Evolutionary conservation across 1,140 invertebrate species (phyloP).

Genomic region (Sipha flava): DNA sequence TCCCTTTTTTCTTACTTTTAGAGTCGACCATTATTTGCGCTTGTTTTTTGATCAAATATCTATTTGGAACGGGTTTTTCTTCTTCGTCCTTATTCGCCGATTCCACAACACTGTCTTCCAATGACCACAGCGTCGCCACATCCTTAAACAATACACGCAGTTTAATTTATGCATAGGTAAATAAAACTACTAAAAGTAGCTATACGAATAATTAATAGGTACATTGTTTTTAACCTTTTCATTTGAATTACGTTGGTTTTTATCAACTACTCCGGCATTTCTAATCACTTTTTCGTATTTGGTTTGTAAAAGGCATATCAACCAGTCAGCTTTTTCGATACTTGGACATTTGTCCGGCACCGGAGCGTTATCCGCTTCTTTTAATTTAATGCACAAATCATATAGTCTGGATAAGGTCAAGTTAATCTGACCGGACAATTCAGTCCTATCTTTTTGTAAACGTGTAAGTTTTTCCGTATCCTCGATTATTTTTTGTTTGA

Average conservation of each 20-base stretch:
- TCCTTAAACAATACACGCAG: neutral
- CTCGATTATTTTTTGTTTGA: neutral
- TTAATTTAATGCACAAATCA: slow-evolving; percentile 27
- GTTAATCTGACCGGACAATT: neutral
- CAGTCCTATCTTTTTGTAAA: neutral
- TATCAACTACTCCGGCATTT: neutral
- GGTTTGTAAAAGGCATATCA: slow-evolving; percentile 34
- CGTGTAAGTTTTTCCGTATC: neutral
- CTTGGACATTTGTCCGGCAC: slow-evolving; percentile 34
- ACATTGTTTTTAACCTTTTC: neutral
- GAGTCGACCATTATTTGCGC: slow-evolving; percentile 5
- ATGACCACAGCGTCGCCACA: neutral
- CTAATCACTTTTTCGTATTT: slow-evolving; percentile 22
- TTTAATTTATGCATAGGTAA: too few relatives aligned
- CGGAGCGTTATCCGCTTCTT: slow-evolving; percentile 42
- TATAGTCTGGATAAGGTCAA: neutral
- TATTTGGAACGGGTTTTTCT: slow-evolving; percentile 6
- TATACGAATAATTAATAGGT: too few relatives aligned
- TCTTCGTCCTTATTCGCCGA: slow-evolving; percentile 2
- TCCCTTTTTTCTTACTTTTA: slow-evolving; percentile 20
- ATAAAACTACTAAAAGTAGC: too few relatives aligned
- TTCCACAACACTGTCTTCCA: neutral
- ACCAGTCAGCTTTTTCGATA: slow-evolving; percentile 35
- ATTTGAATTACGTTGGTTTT: neutral
- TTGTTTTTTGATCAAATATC: slow-evolving; percentile 1